phyloP scores from a whole-genome alignment of 2,888 invertebrate species.

The Drosophila imparisetae region DNA sequence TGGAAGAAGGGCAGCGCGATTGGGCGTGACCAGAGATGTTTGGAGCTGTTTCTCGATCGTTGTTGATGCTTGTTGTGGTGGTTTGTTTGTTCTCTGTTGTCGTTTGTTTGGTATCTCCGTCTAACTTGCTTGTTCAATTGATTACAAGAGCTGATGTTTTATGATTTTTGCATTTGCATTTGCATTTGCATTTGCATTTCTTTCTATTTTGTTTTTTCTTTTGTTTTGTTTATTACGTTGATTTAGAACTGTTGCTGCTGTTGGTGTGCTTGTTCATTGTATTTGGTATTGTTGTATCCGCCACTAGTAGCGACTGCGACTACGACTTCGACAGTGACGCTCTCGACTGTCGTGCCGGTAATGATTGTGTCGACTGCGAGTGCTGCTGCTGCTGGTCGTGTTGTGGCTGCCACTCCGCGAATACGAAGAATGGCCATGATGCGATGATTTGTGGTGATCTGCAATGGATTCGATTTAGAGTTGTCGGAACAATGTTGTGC shows the following conservation, averaged over 20 bases:
- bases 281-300: constrained; percentile 19
- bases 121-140: constrained; percentile 19
- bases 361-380: constrained; percentile 74
- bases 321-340: constrained; percentile 82
- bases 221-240: constrained; percentile 31
- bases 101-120: constrained; percentile 14
- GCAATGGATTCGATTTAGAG: not conserved
- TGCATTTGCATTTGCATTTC: constrained; percentile 9
- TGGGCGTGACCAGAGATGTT: constrained; percentile 15
- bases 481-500: not conserved
- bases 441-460: constrained; percentile 81
- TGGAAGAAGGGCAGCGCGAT: constrained; percentile 21
- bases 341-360: constrained; percentile 80
- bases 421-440: constrained; percentile 80
- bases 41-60: constrained; percentile 10
- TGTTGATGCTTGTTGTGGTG: constrained; percentile 18
- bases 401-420: constrained; percentile 72
- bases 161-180: constrained; percentile 6
- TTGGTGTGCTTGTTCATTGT: constrained; percentile 4
- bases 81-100: not conserved
- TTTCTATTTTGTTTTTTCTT: constrained; percentile 6
- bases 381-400: constrained; percentile 62
- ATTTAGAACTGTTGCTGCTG: constrained; percentile 24
- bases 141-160: constrained; percentile 13
- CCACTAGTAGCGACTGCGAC: constrained; percentile 82